Percentiles rank a stretch among this genome's conserved stretches.
phyloP scores from a whole-genome alignment of 2,113 vertebrate species.

The Abramis brama region DNA sequence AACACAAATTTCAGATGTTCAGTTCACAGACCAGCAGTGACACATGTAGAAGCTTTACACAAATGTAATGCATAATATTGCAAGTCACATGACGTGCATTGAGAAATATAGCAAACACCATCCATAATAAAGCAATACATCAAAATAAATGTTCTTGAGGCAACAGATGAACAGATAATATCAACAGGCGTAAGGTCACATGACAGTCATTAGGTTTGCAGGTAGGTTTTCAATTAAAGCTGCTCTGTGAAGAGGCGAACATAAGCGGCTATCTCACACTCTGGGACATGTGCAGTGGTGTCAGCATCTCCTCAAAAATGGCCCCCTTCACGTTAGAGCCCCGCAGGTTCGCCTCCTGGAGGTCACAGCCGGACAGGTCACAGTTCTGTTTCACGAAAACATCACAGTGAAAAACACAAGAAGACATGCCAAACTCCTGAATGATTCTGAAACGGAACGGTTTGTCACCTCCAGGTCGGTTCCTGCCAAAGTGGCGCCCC shows the following conservation, averaged over 20 bases:
- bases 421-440: neutral
- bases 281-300: slow-evolving; percentile 97
- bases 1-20: neutral
- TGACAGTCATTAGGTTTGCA: neutral
- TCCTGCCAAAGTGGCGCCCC: slow-evolving; percentile 94
- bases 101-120: neutral
- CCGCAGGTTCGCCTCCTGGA: slow-evolving; percentile 94
- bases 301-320: slow-evolving; percentile 99
- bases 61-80: slow-evolving; percentile 16
- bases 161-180: slow-evolving; percentile 6
- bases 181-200: neutral
- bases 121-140: neutral
- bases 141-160: neutral
- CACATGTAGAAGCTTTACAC: neutral
- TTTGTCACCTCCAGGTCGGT: slow-evolving; percentile 89
- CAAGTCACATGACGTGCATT: neutral
- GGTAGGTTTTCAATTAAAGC: slow-evolving; percentile 31
- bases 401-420: neutral
- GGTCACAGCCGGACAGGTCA: slow-evolving; percentile 94
- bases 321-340: slow-evolving; percentile 98
- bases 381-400: slow-evolving; percentile 81
- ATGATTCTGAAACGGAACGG: neutral
- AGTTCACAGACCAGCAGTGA: slow-evolving; percentile 39
- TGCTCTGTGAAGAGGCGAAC: slow-evolving; percentile 25
- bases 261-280: slow-evolving; percentile 88